Evolutionary conservation across 1,140 invertebrate species (phyloP).

Genomic region (Diploscapter pachys): DNA sequence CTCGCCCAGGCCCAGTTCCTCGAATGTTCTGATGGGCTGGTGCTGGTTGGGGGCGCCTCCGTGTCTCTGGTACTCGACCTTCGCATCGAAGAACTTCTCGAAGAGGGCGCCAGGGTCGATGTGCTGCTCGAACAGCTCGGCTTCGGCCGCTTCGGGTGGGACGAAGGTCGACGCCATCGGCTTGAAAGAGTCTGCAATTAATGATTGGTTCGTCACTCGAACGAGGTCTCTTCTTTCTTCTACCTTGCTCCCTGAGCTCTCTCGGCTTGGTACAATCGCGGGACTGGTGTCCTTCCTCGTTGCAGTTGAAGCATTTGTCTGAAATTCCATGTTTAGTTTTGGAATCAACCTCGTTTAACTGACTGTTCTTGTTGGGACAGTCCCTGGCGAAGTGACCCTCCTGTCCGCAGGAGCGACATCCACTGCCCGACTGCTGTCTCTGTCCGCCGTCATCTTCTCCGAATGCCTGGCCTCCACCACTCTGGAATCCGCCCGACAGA

Average conservation of each 20-base stretch:
- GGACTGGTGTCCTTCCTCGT: conserved; percentile 27
- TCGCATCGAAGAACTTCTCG: conserved; percentile 71
- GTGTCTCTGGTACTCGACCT: conserved; percentile 59
- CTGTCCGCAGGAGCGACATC: conserved; percentile 38
- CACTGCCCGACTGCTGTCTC: conserved; percentile 18
- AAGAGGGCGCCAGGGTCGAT: conserved; percentile 69
- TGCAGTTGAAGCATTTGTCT: conserved; percentile 26
- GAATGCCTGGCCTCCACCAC: conserved; percentile 48
- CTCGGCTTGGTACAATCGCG: conserved; percentile 15
- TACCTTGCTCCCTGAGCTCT: conserved; percentile 16
- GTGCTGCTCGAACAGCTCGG: conserved; percentile 67
- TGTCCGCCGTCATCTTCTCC: conserved; percentile 47
- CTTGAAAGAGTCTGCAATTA: conserved; percentile 5
- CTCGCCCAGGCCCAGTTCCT: conserved; percentile 4
- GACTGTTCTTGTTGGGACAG: not conserved
- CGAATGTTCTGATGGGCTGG: conserved; percentile 9
- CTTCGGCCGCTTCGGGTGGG: conserved; percentile 70
- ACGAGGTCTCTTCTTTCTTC: not conserved
- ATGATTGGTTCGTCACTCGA: conserved; percentile 1
- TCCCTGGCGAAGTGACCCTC: conserved; percentile 21
- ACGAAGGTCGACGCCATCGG: conserved; percentile 66
- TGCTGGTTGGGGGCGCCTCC: not conserved
- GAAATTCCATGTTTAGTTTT: conserved; percentile 13
- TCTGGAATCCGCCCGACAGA: conserved; percentile 20
- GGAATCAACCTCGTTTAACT: conserved; percentile 1